Evolutionary conservation across 1,140 invertebrate genomes (phyloP), one percentile per base, ranked within the genome.

Genomic region (Aphaenogaster rudis): DNA sequence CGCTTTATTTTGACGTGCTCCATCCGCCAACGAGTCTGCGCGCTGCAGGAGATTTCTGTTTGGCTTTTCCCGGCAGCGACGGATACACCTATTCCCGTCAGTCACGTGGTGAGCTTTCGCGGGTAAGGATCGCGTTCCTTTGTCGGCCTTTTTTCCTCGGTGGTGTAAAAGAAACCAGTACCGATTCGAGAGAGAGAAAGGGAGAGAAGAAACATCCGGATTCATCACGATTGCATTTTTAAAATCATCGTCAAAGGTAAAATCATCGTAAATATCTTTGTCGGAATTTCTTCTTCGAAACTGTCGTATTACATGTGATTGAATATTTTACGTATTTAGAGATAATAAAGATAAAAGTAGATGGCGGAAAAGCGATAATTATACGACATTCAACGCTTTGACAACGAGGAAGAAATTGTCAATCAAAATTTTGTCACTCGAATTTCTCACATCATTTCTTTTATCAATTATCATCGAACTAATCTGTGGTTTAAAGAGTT

Each of bases 51-150:
- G 54, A 76, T 84, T 61, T 84, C 69, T 84, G 69, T 84, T 84
- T 84, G 80, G 80, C 80, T 84, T 84, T 82, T 84, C 80, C 80
- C 69, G 69, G 69, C 67, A 2, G 42, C 80, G 80, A 28, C 54
- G 54, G 69, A 74, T 76, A 76, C 54, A 81, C 69, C 54, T 61
- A 74, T 74, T 82, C 80, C 80, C 80, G 80, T 74, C 80, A 84
- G 80, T 84, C 80, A 84, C 80, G 80, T 84, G 80, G 80, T 76
- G 80, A 84, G 5, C 80, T 61, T 84, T 50, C 80, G 54, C 69
- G 80, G 69, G 54, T 74, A 50, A 71, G 69, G 80, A 76, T 84
- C 80, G 80, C 69, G 39, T 59, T 72, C 61, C 45, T 17, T 61
- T 64, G 42, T 64, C 28, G 59, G 17, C 21, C 69, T 17, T 42